These are phyloP conservation scores for Aegotheles bennettii DNA, from an alignment of 2,113 vertebrate genomes.

Conservation along the genomic window DNA sequence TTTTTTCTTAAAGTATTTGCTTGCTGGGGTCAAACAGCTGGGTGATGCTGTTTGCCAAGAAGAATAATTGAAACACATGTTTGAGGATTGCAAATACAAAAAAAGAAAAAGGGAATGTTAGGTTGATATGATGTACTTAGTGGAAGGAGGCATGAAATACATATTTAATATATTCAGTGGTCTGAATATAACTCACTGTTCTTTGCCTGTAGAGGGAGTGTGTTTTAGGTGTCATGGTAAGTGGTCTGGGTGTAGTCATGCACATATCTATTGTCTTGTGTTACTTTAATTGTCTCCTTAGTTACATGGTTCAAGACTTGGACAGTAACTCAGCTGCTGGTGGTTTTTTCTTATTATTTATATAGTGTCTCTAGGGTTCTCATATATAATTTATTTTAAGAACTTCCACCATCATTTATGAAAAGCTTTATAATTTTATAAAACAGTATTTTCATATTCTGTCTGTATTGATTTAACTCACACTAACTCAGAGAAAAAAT, in stretches of 20 bases:
- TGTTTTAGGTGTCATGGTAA: background rate
- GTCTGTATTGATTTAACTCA: background rate
- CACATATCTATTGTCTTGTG: background rate
- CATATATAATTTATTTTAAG: background rate
- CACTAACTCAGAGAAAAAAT: background rate
- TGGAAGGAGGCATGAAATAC: background rate
- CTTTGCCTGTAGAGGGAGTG: background rate
- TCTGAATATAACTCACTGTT: background rate
- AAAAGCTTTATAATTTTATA: background rate
- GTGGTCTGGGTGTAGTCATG: background rate
- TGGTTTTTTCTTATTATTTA: background rate
- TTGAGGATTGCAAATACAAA: background rate
- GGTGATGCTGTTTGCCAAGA: background rate
- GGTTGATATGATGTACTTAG: background rate
- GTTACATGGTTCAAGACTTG: background rate
- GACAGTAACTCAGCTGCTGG: background rate
- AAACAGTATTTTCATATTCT: background rate
- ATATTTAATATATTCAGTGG: background rate
- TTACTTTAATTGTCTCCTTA: background rate
- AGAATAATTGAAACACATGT: background rate
- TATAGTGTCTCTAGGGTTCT: background rate
- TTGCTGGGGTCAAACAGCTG: background rate
- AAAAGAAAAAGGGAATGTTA: fast-evolving
- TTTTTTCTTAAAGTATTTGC: background rate
- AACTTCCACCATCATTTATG: background rate